Base-by-base conservation (phyloP, 2,888 invertebrate genomes). In the Phasia obesa region DNA sequence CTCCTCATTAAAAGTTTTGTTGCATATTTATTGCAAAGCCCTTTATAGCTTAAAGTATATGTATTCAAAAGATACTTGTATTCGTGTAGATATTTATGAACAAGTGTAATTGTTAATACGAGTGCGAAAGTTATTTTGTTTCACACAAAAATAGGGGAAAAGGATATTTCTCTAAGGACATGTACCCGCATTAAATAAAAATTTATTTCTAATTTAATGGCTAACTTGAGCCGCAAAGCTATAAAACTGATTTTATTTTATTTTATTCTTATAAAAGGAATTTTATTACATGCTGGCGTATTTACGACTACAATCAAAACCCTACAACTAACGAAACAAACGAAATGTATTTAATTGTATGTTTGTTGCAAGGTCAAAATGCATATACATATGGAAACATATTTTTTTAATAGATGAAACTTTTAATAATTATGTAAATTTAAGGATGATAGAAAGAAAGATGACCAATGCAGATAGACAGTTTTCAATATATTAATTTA, bases 171-270 rank as follows among this genome's bases (percentile, higher is more conserved):
- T 67, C 79, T 9, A 60, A 79, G 73, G 79, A 79, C 65, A 57
- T 67, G 47, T 53, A 65, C 78, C 78, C 78, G 82, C 78, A 83
- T 83, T 59, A 79, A 83, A 83, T 74, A 59, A 70, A 83, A 70
- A 67, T 78, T 60, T 71, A 76, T 73, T 75, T 79, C 73, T 67
- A 65, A 67, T 83, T 83, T 79, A 78, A 83, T 75, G 75, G 55
- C 47, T 55, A 75, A 83, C 65, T 83, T 79, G 51, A 75, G 71
- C 49, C 67, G 55, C 44, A 60, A 47, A 44, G 53, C 75, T 13
- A 83, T 83, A 79, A 83, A 83, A 79, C 70, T 55, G 79, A 83
- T 79, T 79, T 79, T 27, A 55, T 70, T 74, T 74, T 74, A 49
- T 62, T 69, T 74, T 51, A 35, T 74, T 17, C 13, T 21, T 47